phyloP scores from a whole-genome alignment of 1,140 invertebrate species.

The Hycleus cichorii region DNA sequence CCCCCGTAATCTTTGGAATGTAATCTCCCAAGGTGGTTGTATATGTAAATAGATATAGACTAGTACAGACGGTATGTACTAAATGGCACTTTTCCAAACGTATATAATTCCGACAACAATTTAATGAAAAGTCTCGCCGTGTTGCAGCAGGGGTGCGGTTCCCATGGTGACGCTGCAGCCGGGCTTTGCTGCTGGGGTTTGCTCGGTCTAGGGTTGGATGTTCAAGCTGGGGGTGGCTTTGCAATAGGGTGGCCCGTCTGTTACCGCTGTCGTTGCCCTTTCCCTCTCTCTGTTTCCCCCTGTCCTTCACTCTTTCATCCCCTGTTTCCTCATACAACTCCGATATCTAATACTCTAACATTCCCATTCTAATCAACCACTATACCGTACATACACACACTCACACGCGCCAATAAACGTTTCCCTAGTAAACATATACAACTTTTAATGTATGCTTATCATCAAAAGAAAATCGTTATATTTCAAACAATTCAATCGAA shows the following conservation, averaged over 20 bases:
- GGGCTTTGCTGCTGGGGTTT: conserved; percentile 12
- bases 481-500: too few relatives aligned
- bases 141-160: conserved; percentile 24
- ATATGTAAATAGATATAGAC: conserved; percentile 3
- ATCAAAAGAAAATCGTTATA: too few relatives aligned
- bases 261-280: background rate
- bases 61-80: background rate
- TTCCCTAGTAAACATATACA: too few relatives aligned
- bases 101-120: conserved; percentile 20
- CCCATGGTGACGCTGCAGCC: conserved; percentile 24
- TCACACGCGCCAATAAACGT: too few relatives aligned
- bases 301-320: too few relatives aligned
- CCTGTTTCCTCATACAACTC: too few relatives aligned
- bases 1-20: background rate
- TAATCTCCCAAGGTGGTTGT: background rate
- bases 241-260: conserved; percentile 14
- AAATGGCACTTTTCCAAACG: conserved; percentile 15
- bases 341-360: too few relatives aligned
- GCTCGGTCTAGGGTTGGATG: conserved; percentile 16
- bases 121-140: conserved; percentile 25
- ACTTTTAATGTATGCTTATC: too few relatives aligned
- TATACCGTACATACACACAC: too few relatives aligned
- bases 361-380: too few relatives aligned
- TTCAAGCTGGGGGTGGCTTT: conserved; percentile 18
- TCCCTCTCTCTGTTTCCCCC: too few relatives aligned